phyloP scores from a whole-genome alignment of 2,797 vertebrate genomes.

The Crossoptilon crossoptilon region DNA sequence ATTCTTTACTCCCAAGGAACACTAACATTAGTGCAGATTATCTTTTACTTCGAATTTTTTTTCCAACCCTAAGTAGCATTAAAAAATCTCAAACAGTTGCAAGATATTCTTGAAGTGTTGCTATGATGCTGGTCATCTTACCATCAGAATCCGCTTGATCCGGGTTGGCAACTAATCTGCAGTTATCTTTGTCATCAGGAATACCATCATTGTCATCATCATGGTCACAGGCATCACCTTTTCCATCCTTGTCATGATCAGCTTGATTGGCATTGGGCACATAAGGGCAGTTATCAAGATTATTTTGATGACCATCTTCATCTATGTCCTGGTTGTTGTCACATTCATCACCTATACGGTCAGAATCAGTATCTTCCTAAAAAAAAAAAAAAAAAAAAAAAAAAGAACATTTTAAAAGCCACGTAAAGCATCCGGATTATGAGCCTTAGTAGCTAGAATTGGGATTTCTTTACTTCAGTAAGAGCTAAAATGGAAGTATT shows the following conservation, averaged over 20 bases:
- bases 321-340: slow-evolving; percentile 99
- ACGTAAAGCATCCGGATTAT: neutral
- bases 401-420: neutral
- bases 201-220: slow-evolving; percentile 98
- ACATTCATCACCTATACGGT: slow-evolving; percentile 93
- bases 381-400: neutral
- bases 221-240: slow-evolving; percentile 97
- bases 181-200: slow-evolving; percentile 97
- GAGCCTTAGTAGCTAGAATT: neutral
- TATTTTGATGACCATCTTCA: slow-evolving; percentile 99
- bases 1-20: neutral
- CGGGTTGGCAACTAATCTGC: slow-evolving; percentile 91
- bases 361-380: slow-evolving; percentile 95
- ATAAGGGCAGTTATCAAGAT: slow-evolving; percentile 98
- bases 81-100: neutral
- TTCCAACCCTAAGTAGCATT: neutral
- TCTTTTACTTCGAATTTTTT: neutral
- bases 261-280: slow-evolving; percentile 97
- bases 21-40: neutral
- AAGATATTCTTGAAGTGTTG: neutral
- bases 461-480: neutral
- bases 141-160: slow-evolving; percentile 95
- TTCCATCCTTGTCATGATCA: slow-evolving; percentile 98
- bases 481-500: neutral
- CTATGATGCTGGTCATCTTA: slow-evolving; percentile 54